Evolutionary conservation across 1,140 invertebrate genomes (phyloP), one percentile per base, ranked within the genome.

Genomic region (Bilobella aurantiaca): DNA sequence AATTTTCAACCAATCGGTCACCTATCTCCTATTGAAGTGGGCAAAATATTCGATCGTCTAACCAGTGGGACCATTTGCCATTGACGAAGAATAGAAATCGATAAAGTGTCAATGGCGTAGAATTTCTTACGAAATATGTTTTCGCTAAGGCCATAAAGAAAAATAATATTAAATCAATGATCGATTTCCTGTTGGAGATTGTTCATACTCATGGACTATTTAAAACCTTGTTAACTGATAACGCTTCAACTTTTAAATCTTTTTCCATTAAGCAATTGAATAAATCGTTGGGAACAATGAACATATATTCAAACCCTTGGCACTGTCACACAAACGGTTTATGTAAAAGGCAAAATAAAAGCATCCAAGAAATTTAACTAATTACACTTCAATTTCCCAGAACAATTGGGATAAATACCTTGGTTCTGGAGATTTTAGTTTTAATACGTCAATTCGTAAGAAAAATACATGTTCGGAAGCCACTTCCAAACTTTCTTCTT

Each of bases 61-160:
- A 16, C 14, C 25, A 16, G 25, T 56, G 12, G 49, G 49, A 12
- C 49, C 49, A n/a, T 56, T 5, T 58, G 57, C 21, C 21, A 28
- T 14, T 29, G 2, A 29, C 23, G 5, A 58, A 58, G 28, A 30
- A 58, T 12, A 23, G 57, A 28, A 25, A 58, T 21, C 3, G 16
- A 29, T 58, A 29, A 23, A 58, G 27, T 8, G 25, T 58, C 8
- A 29, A 28, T 12, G 21, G 3, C 23, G 28, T 58, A 3, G 57
- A 58, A 31, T 5, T 8, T 63, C 73, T 74, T 27, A 74, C 76
- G 3, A 74, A 74, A 65, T 77, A 65, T 59, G 59, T 65, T 2
- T 69, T 75, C 37, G 69, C 70, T 2, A 67, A 62, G 64, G 58
- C 76, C 8, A 25, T 74, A 8, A 66, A 23, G 29, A 29, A 14